Evolutionary conservation across 2,888 invertebrate species (phyloP), one percentile per base, ranked within the genome.

Genomic region (Pyrrhosoma nymphula): DNA sequence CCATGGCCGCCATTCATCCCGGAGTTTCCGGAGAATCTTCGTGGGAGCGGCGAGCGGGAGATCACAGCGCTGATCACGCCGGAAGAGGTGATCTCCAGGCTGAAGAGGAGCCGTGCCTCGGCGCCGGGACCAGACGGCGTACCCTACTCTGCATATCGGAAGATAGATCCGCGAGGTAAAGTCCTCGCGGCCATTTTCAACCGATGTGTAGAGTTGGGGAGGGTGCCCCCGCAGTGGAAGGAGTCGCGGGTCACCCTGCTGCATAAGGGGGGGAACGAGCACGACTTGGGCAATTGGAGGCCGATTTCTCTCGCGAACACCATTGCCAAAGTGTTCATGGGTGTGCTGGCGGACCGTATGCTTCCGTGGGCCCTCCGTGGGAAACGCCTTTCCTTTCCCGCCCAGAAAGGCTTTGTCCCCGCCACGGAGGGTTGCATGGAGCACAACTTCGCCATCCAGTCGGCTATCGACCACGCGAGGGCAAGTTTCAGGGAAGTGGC

Each of bases 351-450:
- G 0, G 95, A 95, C 23, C 95, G 96, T n/a, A 88, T 96, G 16
- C 95, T 95, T 0, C 23, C 63, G 20, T 96, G 96, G 96, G 95
- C 95, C 6, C 56, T 39, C 6, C n/a, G n/a, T 26, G 69, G 69
- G 4, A 26, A 12, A 8, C 47, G 47, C 47, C 69, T 69, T 1
- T 69, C 3, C 12, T 20, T 0, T 14, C 69, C 95, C 0, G 89
- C 82, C 10, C 97, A 97, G 95, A 97, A 97, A 96, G 96, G 96
- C 35, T 97, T 97, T 95, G 47, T 96, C 95, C 96, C 96, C 10
- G 96, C 96, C 8, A 96, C 96, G 88, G 96, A 97, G 95, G 96
- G 96, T 0, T 96, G 96, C 69, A 95, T 96, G 6, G 96, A 97
- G 95, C 96, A 97, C 95, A 97, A 96, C 95, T 97, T 96, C 95